Base-by-base conservation (phyloP, 1,140 invertebrate species). In the Proctacanthus coquilletti region DNA sequence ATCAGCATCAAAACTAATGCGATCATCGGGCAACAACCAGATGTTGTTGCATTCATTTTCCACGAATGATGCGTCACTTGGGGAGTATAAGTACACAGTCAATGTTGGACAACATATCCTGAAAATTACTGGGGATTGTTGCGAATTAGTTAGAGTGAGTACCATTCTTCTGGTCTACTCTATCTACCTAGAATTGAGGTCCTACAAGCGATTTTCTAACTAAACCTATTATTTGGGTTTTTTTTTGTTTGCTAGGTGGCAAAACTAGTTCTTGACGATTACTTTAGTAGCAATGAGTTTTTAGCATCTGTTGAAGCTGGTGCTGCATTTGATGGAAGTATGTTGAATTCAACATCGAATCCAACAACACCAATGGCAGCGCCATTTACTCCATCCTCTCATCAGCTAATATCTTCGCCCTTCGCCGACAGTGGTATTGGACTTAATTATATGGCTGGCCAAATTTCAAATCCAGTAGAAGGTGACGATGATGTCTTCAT, bases 21-120 rank as follows among this genome's bases (percentile, higher is more conserved):
- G 44, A 54, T 61, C 38, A 52, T 62, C 42, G 56, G 52, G 40
- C 60, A 63, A 49, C 62, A 65, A 44, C 59, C 55, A 72, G 48
- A 63, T 75, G 41, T 62, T 84, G 36, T 65, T 80, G 45, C 80
- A 84, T 61, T 84, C 80, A 63, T 72, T 77, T 51, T 83, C 81
- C 43, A 80, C 80, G 45, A 82, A 80, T 59, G 83, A 86, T 63
- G 80, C 81, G 47, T 76, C 74, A 47, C 65, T 85, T 56, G 79
- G 79, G 51, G 83, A 88, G 65, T 87, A 83, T 61, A 84, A 83
- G 52, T 84, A 85, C 57, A 84, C 83, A 37, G 83, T 88, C 30
- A 78, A 75, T 44, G 72, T 84, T 48, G 81, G 80, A 45, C 71
- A 74, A 49, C 74, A 84, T 55, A 72, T 77, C 38, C 69, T 89